Evolutionary conservation across 2,113 vertebrate genomes (phyloP).

Genomic region (Eulemur macaco): DNA sequence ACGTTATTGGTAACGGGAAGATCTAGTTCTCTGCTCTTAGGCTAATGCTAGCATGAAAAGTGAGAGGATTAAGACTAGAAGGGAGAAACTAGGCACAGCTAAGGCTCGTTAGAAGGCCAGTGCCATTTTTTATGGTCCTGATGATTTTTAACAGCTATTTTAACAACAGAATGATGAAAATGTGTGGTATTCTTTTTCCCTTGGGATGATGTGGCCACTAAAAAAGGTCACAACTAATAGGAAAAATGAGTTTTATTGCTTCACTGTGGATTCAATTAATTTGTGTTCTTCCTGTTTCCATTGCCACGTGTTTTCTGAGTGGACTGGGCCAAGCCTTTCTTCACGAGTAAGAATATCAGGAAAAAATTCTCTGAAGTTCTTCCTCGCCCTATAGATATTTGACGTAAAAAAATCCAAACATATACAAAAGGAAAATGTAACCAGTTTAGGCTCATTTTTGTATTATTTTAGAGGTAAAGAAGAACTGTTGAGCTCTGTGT

Average conservation of each 20-base stretch:
- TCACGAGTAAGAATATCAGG: neutral
- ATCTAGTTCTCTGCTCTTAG: neutral
- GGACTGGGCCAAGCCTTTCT: neutral
- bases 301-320: neutral
- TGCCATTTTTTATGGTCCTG: constrained; percentile 20
- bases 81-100: neutral
- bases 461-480: neutral
- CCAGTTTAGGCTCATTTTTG: neutral
- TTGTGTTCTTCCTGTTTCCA: constrained; percentile 22
- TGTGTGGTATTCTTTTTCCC: constrained; percentile 24
- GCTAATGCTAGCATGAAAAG: neutral
- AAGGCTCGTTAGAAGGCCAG: neutral
- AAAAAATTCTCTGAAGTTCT: neutral
- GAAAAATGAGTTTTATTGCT: constrained; percentile 65
- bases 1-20: neutral
- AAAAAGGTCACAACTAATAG: constrained; percentile 56
- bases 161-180: constrained; percentile 52
- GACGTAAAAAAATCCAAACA: neutral
- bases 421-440: neutral
- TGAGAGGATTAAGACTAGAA: neutral
- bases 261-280: constrained; percentile 62
- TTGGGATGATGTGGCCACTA: constrained; percentile 35
- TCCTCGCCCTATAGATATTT: neutral
- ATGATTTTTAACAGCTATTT: constrained; percentile 63
- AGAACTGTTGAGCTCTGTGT: neutral